Evolutionary conservation across 2,888 invertebrate genomes (phyloP).

Genomic region (Rhingia rostrata): DNA sequence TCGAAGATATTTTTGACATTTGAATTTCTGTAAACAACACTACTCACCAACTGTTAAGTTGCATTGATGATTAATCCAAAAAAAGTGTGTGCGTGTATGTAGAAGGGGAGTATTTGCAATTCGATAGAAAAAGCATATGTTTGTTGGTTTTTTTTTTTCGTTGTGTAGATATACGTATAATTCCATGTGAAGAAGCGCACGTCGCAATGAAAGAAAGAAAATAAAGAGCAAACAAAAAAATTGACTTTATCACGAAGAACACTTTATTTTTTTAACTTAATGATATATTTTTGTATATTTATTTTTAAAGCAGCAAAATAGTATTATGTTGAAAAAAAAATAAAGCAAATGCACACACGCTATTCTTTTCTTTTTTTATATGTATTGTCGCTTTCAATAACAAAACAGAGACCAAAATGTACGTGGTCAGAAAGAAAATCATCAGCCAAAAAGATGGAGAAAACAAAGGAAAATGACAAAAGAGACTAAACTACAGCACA

Average conservation of each 20-base stretch:
- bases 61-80: constrained; percentile 68
- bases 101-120: constrained; percentile 3
- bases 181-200: constrained; percentile 52
- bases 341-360: constrained; percentile 38
- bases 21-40: not conserved
- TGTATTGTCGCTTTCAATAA: constrained; percentile 20
- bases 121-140: constrained; percentile 63
- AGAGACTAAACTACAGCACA: constrained; percentile 11
- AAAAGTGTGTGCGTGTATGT: not conserved
- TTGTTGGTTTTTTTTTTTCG: constrained; percentile 39
- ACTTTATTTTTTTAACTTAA: constrained; percentile 18
- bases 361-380: constrained; percentile 12
- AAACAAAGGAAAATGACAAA: constrained; percentile 58
- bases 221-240: constrained; percentile 43
- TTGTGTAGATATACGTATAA: constrained; percentile 42
- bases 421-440: constrained; percentile 46
- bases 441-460: constrained; percentile 34
- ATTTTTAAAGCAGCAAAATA: constrained; percentile 45
- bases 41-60: constrained; percentile 67
- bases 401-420: constrained; percentile 29
- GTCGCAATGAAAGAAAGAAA: constrained; percentile 58
- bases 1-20: not conserved
- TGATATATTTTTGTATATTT: constrained; percentile 12
- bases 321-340: constrained; percentile 53
- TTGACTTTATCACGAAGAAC: constrained; percentile 54